These are phyloP conservation scores for Phataginus tricuspis DNA, from an alignment of 2,797 vertebrate species.

Conservation along the genomic window DNA sequence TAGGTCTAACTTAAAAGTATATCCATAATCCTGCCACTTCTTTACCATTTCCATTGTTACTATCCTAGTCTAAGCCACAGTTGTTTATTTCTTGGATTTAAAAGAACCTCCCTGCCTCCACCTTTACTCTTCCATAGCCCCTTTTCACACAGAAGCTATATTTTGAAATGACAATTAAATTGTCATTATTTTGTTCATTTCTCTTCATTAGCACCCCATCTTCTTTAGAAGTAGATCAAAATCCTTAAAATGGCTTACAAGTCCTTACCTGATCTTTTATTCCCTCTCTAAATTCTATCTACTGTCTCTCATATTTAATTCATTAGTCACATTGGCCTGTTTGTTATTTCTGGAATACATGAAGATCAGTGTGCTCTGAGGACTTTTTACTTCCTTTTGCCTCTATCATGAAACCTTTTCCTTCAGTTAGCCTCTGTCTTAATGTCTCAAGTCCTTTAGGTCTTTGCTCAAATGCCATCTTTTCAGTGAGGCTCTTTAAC, in stretches of 20 bases:
- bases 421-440: background rate
- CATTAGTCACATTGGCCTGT: background rate
- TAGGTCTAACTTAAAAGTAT: background rate
- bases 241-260: background rate
- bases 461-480: background rate
- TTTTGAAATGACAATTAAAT: background rate
- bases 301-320: background rate
- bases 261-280: background rate
- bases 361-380: background rate
- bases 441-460: background rate
- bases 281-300: background rate
- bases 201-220: background rate
- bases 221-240: background rate
- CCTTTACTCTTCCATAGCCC: background rate
- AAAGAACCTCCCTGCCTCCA: background rate
- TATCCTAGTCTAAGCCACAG: background rate
- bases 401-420: background rate
- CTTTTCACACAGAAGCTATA: background rate
- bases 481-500: background rate
- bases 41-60: background rate
- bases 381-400: background rate
- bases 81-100: background rate
- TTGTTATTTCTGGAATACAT: background rate
- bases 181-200: background rate
- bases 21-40: background rate